Percentiles rank a stretch among this genome's conserved stretches.
Evolutionary conservation across 2,113 vertebrate genomes (phyloP).

Genomic region (Haplotaxodon microlepis): DNA sequence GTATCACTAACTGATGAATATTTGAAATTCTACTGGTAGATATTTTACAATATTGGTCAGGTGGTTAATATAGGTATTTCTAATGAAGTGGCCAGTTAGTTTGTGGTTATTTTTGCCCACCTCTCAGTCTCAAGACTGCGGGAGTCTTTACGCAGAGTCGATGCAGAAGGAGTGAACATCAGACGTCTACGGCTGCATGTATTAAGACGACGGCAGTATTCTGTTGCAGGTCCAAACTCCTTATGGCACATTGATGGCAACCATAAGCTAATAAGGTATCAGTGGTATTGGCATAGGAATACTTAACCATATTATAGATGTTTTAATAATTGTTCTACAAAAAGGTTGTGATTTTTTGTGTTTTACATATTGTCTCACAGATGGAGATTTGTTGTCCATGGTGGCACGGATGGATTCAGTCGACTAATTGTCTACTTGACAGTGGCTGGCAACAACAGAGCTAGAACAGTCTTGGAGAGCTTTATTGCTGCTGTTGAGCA

Average conservation of each 20-base stretch:
- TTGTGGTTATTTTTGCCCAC: background rate
- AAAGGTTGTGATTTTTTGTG: background rate
- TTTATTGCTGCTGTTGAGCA: background rate
- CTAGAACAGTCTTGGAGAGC: background rate
- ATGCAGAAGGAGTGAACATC: background rate
- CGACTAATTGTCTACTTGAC: background rate
- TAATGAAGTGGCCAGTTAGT: fast-evolving
- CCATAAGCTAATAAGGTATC: background rate
- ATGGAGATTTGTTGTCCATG: background rate
- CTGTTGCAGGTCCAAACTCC: background rate
- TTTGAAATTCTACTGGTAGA: too few relatives aligned
- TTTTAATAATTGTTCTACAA: background rate
- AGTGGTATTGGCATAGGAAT: background rate
- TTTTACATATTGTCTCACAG: background rate
- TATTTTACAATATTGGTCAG: too few relatives aligned
- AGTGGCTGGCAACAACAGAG: background rate
- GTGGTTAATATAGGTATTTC: background rate
- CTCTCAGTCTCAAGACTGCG: background rate
- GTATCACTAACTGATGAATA: too few relatives aligned
- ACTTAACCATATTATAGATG: background rate
- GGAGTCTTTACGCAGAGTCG: background rate
- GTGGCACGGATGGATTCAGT: background rate
- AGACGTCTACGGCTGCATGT: background rate
- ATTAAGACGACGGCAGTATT: background rate
- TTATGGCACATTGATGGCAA: background rate